A percentile compares a stretch with the other conserved stretches of the same genome.
phyloP scores from a whole-genome alignment of 2,113 vertebrate genomes.

The Ia io region DNA sequence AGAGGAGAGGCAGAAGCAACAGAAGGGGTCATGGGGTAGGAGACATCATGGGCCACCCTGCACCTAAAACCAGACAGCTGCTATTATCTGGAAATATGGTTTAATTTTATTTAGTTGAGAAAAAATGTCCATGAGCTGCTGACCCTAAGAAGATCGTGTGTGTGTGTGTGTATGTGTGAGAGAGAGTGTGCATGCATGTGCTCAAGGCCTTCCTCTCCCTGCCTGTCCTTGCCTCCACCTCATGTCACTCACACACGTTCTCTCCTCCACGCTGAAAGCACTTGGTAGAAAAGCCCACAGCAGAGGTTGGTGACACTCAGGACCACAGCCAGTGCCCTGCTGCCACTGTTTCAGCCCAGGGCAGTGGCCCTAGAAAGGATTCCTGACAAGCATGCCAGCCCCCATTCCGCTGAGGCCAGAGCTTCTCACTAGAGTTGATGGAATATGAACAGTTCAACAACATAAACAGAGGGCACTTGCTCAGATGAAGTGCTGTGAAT shows the following conservation, averaged over 20 bases:
- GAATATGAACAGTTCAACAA: too few species aligned
- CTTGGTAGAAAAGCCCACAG: background rate
- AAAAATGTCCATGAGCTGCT: background rate
- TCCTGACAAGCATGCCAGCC: background rate
- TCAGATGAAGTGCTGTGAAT: background rate
- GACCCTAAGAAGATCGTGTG: background rate
- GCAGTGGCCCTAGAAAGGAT: background rate
- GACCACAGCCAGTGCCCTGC: background rate
- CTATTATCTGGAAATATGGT: background rate
- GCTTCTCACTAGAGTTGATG: background rate
- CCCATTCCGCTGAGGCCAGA: background rate
- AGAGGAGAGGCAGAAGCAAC: background rate
- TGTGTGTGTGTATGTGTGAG: background rate
- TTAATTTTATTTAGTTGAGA: background rate
- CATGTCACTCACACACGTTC: accelerated
- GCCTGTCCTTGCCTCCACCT: background rate
- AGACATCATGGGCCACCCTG: accelerated
- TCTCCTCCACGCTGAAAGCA: background rate
- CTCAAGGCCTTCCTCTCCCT: background rate
- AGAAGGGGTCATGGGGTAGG: background rate
- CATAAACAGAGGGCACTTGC: background rate
- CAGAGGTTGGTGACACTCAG: background rate
- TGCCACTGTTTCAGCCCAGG: background rate
- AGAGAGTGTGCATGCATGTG: accelerated
- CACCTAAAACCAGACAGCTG: background rate